Conservation (phyloP, 1,140 invertebrate species). For the Papilio aristodemus region DNA sequence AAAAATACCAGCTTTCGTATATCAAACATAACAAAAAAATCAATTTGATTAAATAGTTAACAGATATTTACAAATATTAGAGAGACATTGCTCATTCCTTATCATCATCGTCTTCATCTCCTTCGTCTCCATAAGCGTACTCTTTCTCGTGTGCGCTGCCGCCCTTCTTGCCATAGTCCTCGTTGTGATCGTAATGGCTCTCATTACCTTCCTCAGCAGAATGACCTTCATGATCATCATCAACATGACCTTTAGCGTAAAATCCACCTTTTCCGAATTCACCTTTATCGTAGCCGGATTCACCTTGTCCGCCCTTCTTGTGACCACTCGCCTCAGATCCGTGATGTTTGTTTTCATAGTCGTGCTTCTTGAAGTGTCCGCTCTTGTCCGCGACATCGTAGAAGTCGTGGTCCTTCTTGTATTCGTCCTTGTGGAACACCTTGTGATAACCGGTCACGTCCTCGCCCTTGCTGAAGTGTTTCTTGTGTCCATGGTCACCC, state of each 20-base stretch:
- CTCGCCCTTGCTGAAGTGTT: slow-evolving; percentile 85
- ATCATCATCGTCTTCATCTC: slow-evolving; percentile 57
- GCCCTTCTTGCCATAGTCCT: slow-evolving; percentile 62
- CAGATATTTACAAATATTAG: slow-evolving; percentile 53
- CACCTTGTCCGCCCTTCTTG: slow-evolving; percentile 79
- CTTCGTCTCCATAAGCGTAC: slow-evolving; percentile 55
- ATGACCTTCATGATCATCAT: slow-evolving; percentile 74
- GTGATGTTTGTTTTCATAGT: slow-evolving; percentile 77
- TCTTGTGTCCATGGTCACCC: slow-evolving; percentile 85
- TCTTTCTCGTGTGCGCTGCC: slow-evolving; percentile 58
- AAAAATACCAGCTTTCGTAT: slow-evolving; percentile 59
- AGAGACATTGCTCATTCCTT: slow-evolving; percentile 38
- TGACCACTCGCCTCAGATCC: slow-evolving; percentile 79
- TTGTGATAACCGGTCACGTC: slow-evolving; percentile 87
- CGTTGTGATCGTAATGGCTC: slow-evolving; percentile 57
- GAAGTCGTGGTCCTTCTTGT: slow-evolving; percentile 87
- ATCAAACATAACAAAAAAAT: slow-evolving; percentile 76
- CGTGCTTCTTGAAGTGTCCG: slow-evolving; percentile 84
- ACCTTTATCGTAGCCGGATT: slow-evolving; percentile 76
- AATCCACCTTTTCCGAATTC: slow-evolving; percentile 78
- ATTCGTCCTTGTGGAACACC: slow-evolving; percentile 87
- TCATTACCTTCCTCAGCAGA: slow-evolving; percentile 62
- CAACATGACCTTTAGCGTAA: slow-evolving; percentile 76
- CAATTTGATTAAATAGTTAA: slow-evolving; percentile 52
- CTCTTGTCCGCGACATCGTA: slow-evolving; percentile 85